Base-by-base conservation (phyloP, 2,113 vertebrate species). In the Megaptera novaeangliae region DNA sequence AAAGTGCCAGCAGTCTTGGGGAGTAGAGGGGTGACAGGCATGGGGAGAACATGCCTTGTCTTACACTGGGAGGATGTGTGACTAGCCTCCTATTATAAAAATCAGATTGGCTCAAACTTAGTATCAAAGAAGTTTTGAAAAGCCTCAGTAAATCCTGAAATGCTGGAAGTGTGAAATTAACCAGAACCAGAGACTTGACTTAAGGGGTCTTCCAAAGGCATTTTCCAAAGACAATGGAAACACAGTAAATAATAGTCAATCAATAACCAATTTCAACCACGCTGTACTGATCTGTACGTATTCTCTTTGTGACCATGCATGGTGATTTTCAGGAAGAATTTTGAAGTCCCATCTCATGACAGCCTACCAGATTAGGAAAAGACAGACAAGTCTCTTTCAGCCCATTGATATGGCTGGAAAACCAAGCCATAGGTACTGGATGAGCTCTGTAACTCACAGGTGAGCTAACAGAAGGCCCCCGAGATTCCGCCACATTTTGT, bases 221-320 rank as follows among this genome's bases (percentile, higher is more conserved):
- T 66, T 94, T 81, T 64, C 95, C 95, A 90, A 91, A 96, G 95
- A 92, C 92, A 74, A 57, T 15, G 44, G 69, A 57, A 85, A 93
- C 63, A 71, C 18, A 64, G 52, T 80, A 93, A 96, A 94, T 92
- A 83, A 95, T 21, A 77, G 64, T 27, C 87, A 68, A 93, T 96
- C 88, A 41, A 97, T 97, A 96, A 91, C 80, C 88, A 90, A 97
- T 97, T 97, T 69, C 94, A 59, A 44, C 88, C 25, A 8, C 0
- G 2, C 72, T 8, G 27, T 21, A 9, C 41, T 68, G 68, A 75
- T 63, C 78, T 83, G 92, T 91, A 94, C 68, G 52, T 36, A 92
- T 94, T 72, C 82, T 72, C 63, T 85, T 17, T 31, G 72, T 18
- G 74, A 46, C 46, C 41, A 17, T 0, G 14, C 13, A 17, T 0